Conservation (phyloP, 2,888 invertebrate genomes). For the Torymus texanus region DNA sequence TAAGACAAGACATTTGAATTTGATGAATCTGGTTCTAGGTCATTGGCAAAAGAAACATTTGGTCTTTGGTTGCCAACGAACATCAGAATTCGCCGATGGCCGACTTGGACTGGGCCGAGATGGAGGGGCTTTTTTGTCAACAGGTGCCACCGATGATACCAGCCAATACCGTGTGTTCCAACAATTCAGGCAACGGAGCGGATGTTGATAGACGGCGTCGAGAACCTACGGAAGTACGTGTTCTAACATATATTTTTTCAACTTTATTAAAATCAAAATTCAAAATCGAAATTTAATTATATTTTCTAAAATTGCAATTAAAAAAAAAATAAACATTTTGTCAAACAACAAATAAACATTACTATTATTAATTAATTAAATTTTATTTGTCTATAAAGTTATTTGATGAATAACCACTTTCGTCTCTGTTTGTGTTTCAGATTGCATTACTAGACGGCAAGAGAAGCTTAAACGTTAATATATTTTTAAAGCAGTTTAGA, state of each 20-base stretch:
- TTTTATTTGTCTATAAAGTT: neutral
- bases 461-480: conserved; percentile 96
- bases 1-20: neutral
- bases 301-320: too few species aligned
- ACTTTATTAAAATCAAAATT: too few species aligned
- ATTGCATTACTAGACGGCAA: conserved; percentile 94
- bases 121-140: conserved; percentile 96
- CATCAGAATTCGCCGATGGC: conserved; percentile 90
- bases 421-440: conserved; percentile 73
- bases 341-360: too few species aligned
- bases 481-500: conserved; percentile 97
- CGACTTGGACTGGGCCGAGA: conserved; percentile 93
- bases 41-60: conserved; percentile 92
- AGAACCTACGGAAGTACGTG: conserved; percentile 84
- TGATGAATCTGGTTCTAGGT: conserved; percentile 78
- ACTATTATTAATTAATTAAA: neutral
- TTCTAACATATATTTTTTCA: too few species aligned
- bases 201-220: conserved; percentile 82
- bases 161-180: conserved; percentile 76
- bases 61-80: conserved; percentile 91
- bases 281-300: too few species aligned
- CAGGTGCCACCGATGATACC: conserved; percentile 80
- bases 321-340: too few species aligned
- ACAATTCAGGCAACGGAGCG: conserved; percentile 75
- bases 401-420: neutral